phyloP scores from a whole-genome alignment of 1,140 invertebrate species.

The Tetramorium alpestre region DNA sequence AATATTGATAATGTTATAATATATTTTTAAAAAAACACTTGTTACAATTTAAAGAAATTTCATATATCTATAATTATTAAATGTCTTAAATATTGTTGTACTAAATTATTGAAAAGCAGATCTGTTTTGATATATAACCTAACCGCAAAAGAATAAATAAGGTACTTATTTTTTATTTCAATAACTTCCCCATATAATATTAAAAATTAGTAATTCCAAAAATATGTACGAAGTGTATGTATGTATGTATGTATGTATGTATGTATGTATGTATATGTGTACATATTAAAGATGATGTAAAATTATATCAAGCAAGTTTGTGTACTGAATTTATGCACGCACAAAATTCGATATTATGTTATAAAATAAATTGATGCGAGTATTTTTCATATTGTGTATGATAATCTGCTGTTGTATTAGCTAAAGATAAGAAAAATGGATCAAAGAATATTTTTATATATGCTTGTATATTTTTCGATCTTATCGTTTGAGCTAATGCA shows the following conservation, averaged over 20 bases:
- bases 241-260: not conserved
- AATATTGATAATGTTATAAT: too few relatives aligned
- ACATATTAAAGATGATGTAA: not conserved
- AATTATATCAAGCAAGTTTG: not conserved
- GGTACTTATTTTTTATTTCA: not conserved
- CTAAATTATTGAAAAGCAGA: not conserved
- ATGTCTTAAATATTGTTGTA: not conserved
- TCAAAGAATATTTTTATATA: too few relatives aligned
- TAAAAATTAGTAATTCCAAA: not conserved
- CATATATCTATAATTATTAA: not conserved
- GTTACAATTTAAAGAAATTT: not conserved
- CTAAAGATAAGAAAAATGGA: not conserved
- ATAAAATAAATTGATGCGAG: not conserved
- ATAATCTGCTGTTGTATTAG: not conserved
- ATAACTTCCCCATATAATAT: not conserved
- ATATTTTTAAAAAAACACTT: too few relatives aligned
- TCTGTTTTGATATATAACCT: not conserved
- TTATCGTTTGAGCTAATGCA: too few relatives aligned
- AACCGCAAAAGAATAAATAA: not conserved
- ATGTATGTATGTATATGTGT: not conserved
- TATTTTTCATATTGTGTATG: not conserved
- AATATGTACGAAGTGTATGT: not conserved
- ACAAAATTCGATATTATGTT: not conserved
- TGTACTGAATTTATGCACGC: conserved; percentile 13
- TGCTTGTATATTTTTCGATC: too few relatives aligned